Conservation (phyloP, 2,113 vertebrate genomes). For the Epinephelus lanceolatus region DNA sequence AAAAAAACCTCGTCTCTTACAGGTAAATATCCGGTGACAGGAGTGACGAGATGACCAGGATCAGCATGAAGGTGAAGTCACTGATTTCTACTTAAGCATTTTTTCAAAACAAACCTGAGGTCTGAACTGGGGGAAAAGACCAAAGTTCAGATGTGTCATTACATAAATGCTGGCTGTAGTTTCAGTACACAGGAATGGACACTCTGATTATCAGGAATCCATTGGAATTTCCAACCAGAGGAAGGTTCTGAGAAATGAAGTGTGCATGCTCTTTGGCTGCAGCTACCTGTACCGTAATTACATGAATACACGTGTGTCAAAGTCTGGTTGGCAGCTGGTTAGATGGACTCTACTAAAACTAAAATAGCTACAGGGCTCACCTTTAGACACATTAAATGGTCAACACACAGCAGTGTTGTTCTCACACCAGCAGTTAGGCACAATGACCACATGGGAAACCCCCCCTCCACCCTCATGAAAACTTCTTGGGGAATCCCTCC, state of each 20-base stretch:
- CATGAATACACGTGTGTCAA: not conserved
- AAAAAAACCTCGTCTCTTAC: too few species aligned
- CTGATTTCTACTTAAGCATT: not conserved
- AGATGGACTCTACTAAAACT: too few species aligned
- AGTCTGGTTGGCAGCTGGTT: not conserved
- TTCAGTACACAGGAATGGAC: not conserved
- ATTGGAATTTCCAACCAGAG: constrained; percentile 3
- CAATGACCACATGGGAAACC: not conserved
- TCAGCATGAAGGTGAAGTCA: not conserved
- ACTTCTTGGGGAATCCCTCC: constrained; percentile 12
- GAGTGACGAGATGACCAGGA: not conserved
- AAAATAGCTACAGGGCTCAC: too few species aligned
- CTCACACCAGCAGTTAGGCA: too few species aligned
- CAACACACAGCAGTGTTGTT: not conserved
- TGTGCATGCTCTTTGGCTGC: not conserved
- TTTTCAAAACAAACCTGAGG: not conserved
- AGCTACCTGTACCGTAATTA: not conserved
- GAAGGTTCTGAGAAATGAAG: not conserved
- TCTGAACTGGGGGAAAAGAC: not conserved
- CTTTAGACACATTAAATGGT: not conserved
- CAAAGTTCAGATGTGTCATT: not conserved
- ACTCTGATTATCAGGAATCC: not conserved
- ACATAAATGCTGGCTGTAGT: not conserved
- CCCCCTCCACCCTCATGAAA: not conserved
- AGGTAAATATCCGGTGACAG: not conserved